These are phyloP conservation scores for Hippocampus zosterae DNA, from an alignment of 2,113 vertebrate species.

Conservation along the genomic window DNA sequence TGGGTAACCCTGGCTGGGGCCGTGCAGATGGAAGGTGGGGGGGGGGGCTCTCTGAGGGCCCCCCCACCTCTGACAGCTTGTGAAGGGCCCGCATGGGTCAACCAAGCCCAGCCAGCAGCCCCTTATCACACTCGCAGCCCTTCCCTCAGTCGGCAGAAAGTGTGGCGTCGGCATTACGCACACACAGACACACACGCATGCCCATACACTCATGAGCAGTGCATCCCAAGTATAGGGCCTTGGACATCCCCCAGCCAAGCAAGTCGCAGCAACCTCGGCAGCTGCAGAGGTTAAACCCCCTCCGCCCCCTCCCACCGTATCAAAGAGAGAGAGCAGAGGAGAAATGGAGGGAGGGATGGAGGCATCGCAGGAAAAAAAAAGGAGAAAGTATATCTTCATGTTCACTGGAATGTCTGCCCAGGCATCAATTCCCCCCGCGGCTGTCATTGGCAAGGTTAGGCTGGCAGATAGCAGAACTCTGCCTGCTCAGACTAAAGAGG, in stretches of 20 bases:
- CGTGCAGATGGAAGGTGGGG: slow-evolving; percentile 60
- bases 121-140: slow-evolving; percentile 70
- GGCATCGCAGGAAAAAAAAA: slow-evolving; percentile 51
- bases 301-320: slow-evolving; percentile 64
- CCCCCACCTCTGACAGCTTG: slow-evolving; percentile 75
- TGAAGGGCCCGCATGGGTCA: slow-evolving; percentile 70
- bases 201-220: slow-evolving; percentile 47
- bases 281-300: slow-evolving; percentile 78
- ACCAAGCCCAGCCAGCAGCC: slow-evolving; percentile 65
- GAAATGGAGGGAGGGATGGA: slow-evolving; percentile 52
- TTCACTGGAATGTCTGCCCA: slow-evolving; percentile 71
- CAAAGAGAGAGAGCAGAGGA: slow-evolving; percentile 74
- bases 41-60: slow-evolving; percentile 65
- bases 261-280: slow-evolving; percentile 67
- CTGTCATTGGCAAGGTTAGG: slow-evolving; percentile 77
- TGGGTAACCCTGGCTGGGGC: slow-evolving; percentile 64
- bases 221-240: slow-evolving; percentile 76
- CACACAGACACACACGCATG: slow-evolving; percentile 40
- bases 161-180: slow-evolving; percentile 52
- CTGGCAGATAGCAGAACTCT: slow-evolving; percentile 54
- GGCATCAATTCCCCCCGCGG: slow-evolving; percentile 71
- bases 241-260: slow-evolving; percentile 65
- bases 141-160: slow-evolving; percentile 59
- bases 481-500: slow-evolving; percentile 34
- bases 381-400: slow-evolving; percentile 75